Evolutionary conservation across 2,797 vertebrate genomes (phyloP), one percentile per base, ranked within the genome.

Genomic region (Myripristis murdjan): DNA sequence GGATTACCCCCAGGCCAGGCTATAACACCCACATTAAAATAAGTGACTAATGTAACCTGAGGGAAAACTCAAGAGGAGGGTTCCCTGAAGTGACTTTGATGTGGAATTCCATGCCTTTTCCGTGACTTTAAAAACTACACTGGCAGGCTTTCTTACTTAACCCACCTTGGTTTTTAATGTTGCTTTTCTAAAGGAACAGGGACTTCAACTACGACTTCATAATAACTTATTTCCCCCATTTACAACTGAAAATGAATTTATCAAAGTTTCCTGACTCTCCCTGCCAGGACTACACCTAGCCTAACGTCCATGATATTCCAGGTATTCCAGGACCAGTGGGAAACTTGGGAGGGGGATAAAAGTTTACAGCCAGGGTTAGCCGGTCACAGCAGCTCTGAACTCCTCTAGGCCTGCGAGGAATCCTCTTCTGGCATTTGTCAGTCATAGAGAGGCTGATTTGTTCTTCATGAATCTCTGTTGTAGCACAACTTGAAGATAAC

Each of bases 391-490:
- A 20, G 31, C 58, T 75, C 54, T 43, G 41, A 65, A 54, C 63
- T 64, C 0, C 51, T 49, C 41, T 5, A 22, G 53, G 35, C 54
- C 52, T 31, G 51, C 58, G 15, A 33, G 56, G 47, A 82, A 23
- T 74, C 67, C 53, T 53, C 52, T 59, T 63, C 15, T 55, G 12
- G 37, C 62, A 64, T 33, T 57, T 44, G 57, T 73, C n/a, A 16
- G 44, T 70, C 43, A 56, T 48, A 26, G 10, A 10, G 1, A 39
- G 44, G 44, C 14, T 0, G 41, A 49, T 63, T 48, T 43, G 18
- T 53, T 76, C 26, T 0, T 48, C 51, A 11, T 20, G 64, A 67
- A 70, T 41, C 62, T 26, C 20, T 39, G 26, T n/a, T 39, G 10
- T 26, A 46, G n/a, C 5, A 5, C n/a, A 18, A 6, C 6, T 14